Conservation (phyloP, 2,888 invertebrate species). For the Synergus itoensis region DNA sequence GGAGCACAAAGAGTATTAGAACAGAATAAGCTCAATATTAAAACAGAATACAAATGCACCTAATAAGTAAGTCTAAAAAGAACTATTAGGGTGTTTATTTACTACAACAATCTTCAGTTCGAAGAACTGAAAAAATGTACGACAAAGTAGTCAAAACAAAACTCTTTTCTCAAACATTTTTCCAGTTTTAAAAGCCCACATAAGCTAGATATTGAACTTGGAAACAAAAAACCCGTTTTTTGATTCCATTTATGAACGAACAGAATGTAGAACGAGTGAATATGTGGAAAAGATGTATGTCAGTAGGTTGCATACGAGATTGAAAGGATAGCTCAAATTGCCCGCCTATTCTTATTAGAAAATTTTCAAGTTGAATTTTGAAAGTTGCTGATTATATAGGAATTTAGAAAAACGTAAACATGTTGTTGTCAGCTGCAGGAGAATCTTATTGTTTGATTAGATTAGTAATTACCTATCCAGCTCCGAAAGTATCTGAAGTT, state of each 20-base stretch:
- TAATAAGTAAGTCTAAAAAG: neutral
- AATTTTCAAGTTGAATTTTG: conserved; percentile 2
- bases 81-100: neutral
- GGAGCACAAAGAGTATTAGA: too few relatives aligned
- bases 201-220: neutral
- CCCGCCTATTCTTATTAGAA: conserved; percentile 58
- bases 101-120: neutral
- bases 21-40: too few relatives aligned
- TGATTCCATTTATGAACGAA: neutral
- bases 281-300: conserved; percentile 65
- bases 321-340: conserved; percentile 55
- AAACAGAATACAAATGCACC: neutral
- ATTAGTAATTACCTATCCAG: conserved; percentile 86
- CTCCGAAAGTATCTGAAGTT: conserved; percentile 91
- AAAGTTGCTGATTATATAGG: neutral
- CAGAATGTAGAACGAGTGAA: conserved; percentile 53
- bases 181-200: neutral
- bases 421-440: neutral
- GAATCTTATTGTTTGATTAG: neutral
- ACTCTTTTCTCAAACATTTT: neutral
- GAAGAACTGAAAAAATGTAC: neutral
- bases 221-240: neutral
- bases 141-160: conserved; percentile 6
- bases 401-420: neutral
- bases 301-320: conserved; percentile 67